These are phyloP conservation scores for Phocides pigmalion DNA, from an alignment of 1,140 invertebrate species.

Conservation along the genomic window DNA sequence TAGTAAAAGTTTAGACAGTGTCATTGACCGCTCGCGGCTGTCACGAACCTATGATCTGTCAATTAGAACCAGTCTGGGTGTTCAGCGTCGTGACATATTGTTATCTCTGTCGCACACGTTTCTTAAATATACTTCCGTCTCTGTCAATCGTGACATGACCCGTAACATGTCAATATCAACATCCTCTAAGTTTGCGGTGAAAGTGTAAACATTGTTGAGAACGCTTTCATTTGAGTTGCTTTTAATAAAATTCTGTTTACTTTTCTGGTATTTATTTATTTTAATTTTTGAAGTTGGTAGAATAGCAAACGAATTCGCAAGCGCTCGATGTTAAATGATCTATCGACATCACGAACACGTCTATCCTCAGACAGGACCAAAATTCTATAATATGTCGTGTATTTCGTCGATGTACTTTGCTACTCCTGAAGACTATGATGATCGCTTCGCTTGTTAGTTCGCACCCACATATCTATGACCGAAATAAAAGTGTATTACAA, in stretches of 20 bases:
- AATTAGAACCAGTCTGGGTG: conserved; percentile 2
- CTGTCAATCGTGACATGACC: conserved; percentile 21
- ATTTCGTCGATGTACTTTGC: too few relatives aligned
- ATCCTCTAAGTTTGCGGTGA: conserved; percentile 42
- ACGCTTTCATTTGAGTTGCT: conserved; percentile 53
- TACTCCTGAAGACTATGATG: too few relatives aligned
- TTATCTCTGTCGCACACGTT: conserved; percentile 28
- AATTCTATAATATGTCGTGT: too few relatives aligned
- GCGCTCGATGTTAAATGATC: too few relatives aligned
- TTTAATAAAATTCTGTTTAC: conserved; percentile 39
- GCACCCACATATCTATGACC: too few relatives aligned
- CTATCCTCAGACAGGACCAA: too few relatives aligned
- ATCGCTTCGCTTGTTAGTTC: too few relatives aligned
- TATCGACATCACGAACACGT: too few relatives aligned
- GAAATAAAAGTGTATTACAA: too few relatives aligned
- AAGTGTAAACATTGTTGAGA: conserved; percentile 61
- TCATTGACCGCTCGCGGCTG: conserved; percentile 21
- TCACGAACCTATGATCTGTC: conserved; percentile 22
- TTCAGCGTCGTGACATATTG: conserved; percentile 28
- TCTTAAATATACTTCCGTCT: conserved; percentile 22
- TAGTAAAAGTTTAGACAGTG: conserved; percentile 9
- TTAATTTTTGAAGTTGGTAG: too few relatives aligned
- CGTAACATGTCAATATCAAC: conserved; percentile 35
- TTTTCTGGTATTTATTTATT: conserved; percentile 11
- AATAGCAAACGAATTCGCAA: too few relatives aligned